These are phyloP conservation scores for Sinosuthora webbiana DNA, from an alignment of 2,113 vertebrate genomes.

Conservation along the genomic window DNA sequence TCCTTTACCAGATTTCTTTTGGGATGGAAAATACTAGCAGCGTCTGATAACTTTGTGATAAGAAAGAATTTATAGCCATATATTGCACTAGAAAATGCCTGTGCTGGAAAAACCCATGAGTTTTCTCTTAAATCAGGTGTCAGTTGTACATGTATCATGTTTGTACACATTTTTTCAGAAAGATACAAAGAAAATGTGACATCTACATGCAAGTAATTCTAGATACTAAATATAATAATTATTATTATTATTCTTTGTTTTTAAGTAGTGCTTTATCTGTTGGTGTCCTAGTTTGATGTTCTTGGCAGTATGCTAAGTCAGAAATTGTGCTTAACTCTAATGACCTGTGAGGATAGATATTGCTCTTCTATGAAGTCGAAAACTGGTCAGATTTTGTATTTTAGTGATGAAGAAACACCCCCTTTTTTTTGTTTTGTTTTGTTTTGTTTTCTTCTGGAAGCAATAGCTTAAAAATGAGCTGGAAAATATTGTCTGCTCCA, in stretches of 20 bases:
- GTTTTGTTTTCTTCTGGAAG: background rate
- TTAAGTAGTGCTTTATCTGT: background rate
- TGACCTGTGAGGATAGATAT: background rate
- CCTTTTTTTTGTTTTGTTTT: background rate
- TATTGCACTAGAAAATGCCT: background rate
- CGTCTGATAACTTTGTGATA: background rate
- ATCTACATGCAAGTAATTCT: background rate
- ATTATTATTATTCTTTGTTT: background rate
- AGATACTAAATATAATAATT: background rate
- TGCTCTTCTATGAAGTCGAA: background rate
- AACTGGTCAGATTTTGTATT: background rate
- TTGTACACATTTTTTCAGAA: background rate
- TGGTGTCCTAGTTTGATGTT: background rate
- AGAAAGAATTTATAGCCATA: background rate
- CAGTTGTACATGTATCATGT: fast-evolving
- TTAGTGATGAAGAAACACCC: background rate
- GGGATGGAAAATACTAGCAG: background rate
- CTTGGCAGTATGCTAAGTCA: background rate
- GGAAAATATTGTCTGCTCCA: background rate
- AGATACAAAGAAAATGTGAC: background rate
- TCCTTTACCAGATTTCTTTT: background rate
- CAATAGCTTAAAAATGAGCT: background rate
- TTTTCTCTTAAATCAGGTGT: background rate
- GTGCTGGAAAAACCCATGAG: background rate
- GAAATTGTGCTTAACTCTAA: background rate